Conservation (phyloP, 2,113 vertebrate species). For the Sprattus sprattus region DNA sequence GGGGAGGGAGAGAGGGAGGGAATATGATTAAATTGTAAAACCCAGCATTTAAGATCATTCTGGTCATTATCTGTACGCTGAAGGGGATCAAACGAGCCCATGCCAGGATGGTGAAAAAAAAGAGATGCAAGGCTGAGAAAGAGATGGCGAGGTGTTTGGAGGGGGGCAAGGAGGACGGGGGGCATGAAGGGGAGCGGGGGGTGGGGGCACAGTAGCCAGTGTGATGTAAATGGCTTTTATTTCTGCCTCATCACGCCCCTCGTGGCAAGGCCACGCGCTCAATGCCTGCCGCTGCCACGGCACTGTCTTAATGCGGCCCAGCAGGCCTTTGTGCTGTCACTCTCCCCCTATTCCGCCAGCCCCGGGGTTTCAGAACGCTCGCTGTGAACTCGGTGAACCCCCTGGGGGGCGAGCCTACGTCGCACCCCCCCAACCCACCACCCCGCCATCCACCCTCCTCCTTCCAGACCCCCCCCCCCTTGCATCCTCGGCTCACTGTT, state of each 20-base stretch:
- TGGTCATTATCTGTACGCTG: conserved; percentile 21
- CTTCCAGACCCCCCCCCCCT: conserved; percentile 43
- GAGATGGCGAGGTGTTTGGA: not conserved
- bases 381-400: conserved; percentile 72
- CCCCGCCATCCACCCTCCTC: conserved; percentile 42
- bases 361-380: conserved; percentile 49
- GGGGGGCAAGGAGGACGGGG: too few species aligned
- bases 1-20: not conserved
- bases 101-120: not conserved
- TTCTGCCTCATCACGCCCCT: conserved; percentile 68
- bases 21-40: conserved; percentile 65
- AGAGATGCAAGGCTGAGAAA: not conserved
- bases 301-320: conserved; percentile 64
- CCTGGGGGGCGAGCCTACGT: conserved; percentile 57
- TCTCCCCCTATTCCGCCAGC: conserved; percentile 47
- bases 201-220: conserved; percentile 55
- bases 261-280: conserved; percentile 62
- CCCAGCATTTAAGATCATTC: conserved; percentile 55
- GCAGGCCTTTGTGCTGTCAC: conserved; percentile 72
- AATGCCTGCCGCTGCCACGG: conserved; percentile 60
- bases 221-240: conserved; percentile 73
- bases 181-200: not conserved
- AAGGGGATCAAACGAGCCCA: conserved; percentile 17
- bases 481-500: conserved; percentile 56
- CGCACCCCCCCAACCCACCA: conserved; percentile 41